Evolutionary conservation across 2,113 vertebrate species (phyloP).

Genomic region (Tyto alba): DNA sequence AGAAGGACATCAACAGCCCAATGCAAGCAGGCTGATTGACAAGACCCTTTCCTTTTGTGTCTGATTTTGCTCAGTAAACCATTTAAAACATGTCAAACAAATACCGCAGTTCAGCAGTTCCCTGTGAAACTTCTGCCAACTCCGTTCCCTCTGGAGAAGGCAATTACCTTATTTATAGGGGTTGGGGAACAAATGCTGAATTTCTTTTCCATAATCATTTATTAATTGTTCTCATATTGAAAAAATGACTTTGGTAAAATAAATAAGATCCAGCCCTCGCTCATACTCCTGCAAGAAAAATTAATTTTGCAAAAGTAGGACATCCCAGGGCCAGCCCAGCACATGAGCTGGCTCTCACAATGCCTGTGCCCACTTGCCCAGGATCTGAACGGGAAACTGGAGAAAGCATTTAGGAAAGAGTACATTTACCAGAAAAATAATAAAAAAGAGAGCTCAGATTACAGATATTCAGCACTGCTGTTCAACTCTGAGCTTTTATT

Average conservation of each 20-base stretch:
- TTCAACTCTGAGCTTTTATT: not conserved
- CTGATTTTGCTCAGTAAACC: not conserved
- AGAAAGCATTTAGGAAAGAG: not conserved
- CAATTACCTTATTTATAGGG: slow-evolving; percentile 29
- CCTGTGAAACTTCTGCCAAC: slow-evolving; percentile 14
- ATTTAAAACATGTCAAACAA: slow-evolving; percentile 7
- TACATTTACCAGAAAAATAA: not conserved
- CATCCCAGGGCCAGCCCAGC: not conserved
- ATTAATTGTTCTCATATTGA: slow-evolving; percentile 48
- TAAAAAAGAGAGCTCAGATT: not conserved
- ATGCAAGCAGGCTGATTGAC: not conserved
- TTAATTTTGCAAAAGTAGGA: not conserved
- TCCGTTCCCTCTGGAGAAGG: not conserved
- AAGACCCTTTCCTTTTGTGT: not conserved
- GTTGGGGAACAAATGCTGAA: not conserved
- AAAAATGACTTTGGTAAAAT: not conserved
- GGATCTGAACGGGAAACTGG: not conserved
- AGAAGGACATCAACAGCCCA: not conserved
- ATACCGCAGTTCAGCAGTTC: not conserved
- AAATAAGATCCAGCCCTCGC: not conserved
- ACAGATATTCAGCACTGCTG: not conserved
- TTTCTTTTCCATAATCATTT: slow-evolving; percentile 2
- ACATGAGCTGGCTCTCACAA: rapidly evolving
- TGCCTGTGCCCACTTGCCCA: not conserved
- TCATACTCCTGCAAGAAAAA: not conserved